These are phyloP conservation scores for Hanleya hanleyi DNA, from an alignment of 2,888 invertebrate species.

Conservation along the genomic window DNA sequence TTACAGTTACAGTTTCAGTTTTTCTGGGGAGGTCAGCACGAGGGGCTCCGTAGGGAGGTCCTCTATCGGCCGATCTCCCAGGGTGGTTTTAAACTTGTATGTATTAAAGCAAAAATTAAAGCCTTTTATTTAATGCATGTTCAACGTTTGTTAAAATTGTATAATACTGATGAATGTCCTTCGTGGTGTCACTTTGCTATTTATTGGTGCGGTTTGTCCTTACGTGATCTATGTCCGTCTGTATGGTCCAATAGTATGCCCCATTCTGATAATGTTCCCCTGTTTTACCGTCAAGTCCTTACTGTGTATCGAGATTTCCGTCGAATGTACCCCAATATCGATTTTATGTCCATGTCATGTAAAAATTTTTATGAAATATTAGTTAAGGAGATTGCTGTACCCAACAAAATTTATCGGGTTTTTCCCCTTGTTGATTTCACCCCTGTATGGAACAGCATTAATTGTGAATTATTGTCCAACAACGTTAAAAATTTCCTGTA, in stretches of 20 bases:
- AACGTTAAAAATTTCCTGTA: not conserved
- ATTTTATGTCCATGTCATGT: not conserved
- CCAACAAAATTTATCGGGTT: not conserved
- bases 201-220: not conserved
- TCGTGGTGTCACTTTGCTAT: not conserved
- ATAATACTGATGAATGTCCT: not conserved
- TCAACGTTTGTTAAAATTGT: not conserved
- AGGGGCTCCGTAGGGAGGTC: not conserved
- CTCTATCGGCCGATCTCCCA: not conserved
- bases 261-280: not conserved
- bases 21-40: not conserved
- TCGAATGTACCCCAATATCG: not conserved
- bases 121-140: not conserved
- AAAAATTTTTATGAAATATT: not conserved
- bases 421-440: not conserved
- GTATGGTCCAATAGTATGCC: not conserved
- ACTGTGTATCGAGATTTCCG: not conserved
- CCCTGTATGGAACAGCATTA: not conserved
- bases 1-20: not conserved
- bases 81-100: not conserved
- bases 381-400: not conserved
- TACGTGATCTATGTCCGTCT: not conserved
- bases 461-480: not conserved
- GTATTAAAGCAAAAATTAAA: not conserved
- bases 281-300: not conserved